Base-by-base conservation (phyloP, 2,888 invertebrate genomes). In the Lasius fuliginosus region DNA sequence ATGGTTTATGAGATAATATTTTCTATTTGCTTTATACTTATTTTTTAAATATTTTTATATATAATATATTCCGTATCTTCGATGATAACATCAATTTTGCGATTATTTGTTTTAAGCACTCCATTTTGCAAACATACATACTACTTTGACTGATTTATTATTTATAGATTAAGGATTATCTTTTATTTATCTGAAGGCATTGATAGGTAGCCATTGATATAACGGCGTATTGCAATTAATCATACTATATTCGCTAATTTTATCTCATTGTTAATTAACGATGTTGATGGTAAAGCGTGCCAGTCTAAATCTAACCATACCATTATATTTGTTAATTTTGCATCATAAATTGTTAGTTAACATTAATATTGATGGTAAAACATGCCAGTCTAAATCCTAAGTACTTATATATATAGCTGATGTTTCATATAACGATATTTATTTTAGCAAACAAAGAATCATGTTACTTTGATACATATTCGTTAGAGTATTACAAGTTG, bases 261-360 rank as follows among this genome's bases (percentile, higher is more conserved):
- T 30, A 75, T 15, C 42, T 46, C 67, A 46, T 75, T 36, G 74
- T 64, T 75, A 46, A 46, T 65, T 75, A 64, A 33, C n/a, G n/a
- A 75, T n/a, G 30, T 36, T 64, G 42, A 74, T 27, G n/a, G 18
- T 46, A 40, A 73, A 60, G 33, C 33, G 53, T 71, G 36, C 9
- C 56, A 56, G 15, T 23, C 71, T 36, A 36, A 36, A 56, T n/a
- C n/a, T 56, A 36, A 56, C 36, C 23, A 53, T 46, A 68, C 8
- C 30, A 49, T 23, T 23, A 58, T 15, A 65, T 23, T 65, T 40
- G 1, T 40, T 40, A 65, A 65, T 65, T 65, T 65, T n/a, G 6
- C 12, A n/a, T 65, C 18, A 11, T 12, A 23, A 60, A 60, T 49
- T 69, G 11, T 69, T 49, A 30, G 3, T 12, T 68, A 68, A 23